These are phyloP conservation scores for Lasioglossum vierecki DNA, from an alignment of 2,888 invertebrate genomes.

Conservation along the genomic window DNA sequence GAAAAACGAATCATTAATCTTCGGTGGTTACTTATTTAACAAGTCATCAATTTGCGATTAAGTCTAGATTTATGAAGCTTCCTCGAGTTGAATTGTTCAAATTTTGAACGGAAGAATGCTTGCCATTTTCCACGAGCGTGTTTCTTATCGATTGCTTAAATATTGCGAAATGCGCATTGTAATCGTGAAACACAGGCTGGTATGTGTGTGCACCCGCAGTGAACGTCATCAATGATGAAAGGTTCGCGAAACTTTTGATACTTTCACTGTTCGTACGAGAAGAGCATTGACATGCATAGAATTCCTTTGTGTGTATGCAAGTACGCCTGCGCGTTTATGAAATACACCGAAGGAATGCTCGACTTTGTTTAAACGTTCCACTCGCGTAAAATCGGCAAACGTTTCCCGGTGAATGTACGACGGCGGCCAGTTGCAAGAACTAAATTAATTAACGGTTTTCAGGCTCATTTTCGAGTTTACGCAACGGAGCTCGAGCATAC, in stretches of 20 bases:
- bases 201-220: constrained; percentile 17
- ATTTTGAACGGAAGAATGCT: not conserved
- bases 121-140: not conserved
- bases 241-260: constrained; percentile 61
- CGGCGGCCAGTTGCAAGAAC: constrained; percentile 1
- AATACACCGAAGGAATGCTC: constrained; percentile 35
- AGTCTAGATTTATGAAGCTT: not conserved
- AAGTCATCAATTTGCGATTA: not conserved
- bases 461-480: constrained; percentile 42
- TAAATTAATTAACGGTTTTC: constrained; percentile 35
- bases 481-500: constrained; percentile 29
- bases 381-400: constrained; percentile 22
- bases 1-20: not conserved
- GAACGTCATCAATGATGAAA: constrained; percentile 49
- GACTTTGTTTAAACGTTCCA: constrained; percentile 47
- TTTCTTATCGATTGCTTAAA: not conserved
- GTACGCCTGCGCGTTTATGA: constrained; percentile 43
- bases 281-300: constrained; percentile 46
- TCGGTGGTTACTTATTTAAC: not conserved
- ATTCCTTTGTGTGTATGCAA: constrained; percentile 46
- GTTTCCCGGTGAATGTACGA: constrained; percentile 33
- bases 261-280: constrained; percentile 63
- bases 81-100: not conserved
- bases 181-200: constrained; percentile 5
- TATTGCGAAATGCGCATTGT: constrained; percentile 21